A percentile compares a stretch with the other conserved stretches of the same genome.
Evolutionary conservation across 2,113 vertebrate species (phyloP).

Genomic region (Agapornis roseicollis): DNA sequence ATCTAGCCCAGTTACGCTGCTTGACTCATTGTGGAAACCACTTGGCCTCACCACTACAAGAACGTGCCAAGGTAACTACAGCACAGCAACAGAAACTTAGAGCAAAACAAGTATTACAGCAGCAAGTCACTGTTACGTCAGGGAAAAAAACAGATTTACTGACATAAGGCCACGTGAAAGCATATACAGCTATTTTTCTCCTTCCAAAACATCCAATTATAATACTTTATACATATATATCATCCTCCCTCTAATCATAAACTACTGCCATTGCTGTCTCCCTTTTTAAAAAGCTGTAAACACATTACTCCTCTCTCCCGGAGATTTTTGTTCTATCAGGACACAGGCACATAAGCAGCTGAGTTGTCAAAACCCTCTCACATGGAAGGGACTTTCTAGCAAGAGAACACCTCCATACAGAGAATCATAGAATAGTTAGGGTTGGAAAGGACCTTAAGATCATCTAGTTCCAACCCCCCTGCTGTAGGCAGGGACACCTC

Average conservation of each 20-base stretch:
- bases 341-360: neutral
- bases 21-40: conserved; percentile 16
- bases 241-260: neutral
- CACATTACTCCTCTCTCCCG: neutral
- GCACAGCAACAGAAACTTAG: neutral
- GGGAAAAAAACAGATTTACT: neutral
- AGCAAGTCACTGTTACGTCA: neutral
- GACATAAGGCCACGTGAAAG: neutral
- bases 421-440: too few species aligned
- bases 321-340: neutral
- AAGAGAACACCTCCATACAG: neutral
- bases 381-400: neutral
- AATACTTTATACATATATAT: neutral
- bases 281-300: neutral
- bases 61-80: neutral
- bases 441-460: too few species aligned
- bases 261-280: neutral
- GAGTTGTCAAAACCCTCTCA: neutral
- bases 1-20: neutral
- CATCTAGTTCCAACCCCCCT: too few species aligned
- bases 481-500: too few species aligned
- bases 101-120: neutral
- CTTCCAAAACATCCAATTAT: neutral
- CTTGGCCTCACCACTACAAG: neutral
- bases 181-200: neutral